Base-by-base conservation (phyloP, 1,140 invertebrate genomes). In the Meteorus sp. region DNA sequence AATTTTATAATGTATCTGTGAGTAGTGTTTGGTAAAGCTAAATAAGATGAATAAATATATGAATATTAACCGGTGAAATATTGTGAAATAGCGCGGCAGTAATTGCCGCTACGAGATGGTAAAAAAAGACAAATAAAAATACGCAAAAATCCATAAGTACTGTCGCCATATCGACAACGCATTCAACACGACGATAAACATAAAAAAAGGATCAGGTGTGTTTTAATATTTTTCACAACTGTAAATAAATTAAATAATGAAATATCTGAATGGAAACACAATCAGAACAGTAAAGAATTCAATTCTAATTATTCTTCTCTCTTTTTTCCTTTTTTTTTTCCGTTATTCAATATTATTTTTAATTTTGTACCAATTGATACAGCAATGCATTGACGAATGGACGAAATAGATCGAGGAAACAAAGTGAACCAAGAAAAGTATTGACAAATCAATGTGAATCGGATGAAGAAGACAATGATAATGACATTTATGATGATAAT, bases 71-170 rank as follows among this genome's bases (percentile, higher is more conserved):
- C 9, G 11, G 17, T 43, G 8, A 15, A 60, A n/a, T n/a, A n/a
- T n/a, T 23, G 35, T 51, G 70, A 68, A 77, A 77, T 73, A 79
- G 78, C 73, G 74, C 77, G 70, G 77, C 78, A 68, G 77, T 79
- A 72, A 75, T 80, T 71, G 75, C 78, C 72, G 75, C 78, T 67
- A 77, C 78, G 67, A 79, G 78, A 74, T 80, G 78, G 78, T 80
- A 80, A 76, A 66, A 60, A 62, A 68, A 59, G 58, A 59, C 29
- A 41, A 17, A 13, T 29, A 31, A 31, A 23, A 50, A 39, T n/a
- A n/a, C n/a, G n/a, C n/a, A 47, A 41, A 43, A n/a, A 5, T 39
- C 35, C 8, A 58, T 13, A 58, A 44, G n/a, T n/a, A n/a, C n/a
- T n/a, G n/a, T n/a, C n/a, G n/a, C n/a, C n/a, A n/a, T n/a, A n/a